Percentiles rank a stretch among this genome's conserved stretches.
Evolutionary conservation across 2,113 vertebrate genomes (phyloP).

Genomic region (Coturnix japonica): DNA sequence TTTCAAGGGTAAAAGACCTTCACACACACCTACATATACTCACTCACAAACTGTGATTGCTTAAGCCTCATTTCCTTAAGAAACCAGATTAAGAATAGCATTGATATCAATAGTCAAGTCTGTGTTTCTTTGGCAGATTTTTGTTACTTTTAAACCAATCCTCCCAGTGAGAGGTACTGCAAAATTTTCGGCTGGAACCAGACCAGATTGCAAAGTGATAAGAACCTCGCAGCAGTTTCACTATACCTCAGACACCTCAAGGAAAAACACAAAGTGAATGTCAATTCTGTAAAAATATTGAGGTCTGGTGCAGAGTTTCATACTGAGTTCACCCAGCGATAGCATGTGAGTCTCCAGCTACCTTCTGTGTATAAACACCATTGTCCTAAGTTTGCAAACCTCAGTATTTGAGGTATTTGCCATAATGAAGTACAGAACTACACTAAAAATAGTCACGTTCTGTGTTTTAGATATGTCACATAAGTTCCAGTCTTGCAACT

Average conservation of each 20-base stretch:
- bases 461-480: constrained; percentile 17
- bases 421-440: constrained; percentile 33
- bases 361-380: constrained; percentile 27
- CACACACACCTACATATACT: constrained; percentile 10
- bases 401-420: constrained; percentile 65
- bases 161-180: constrained; percentile 59
- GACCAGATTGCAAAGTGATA: constrained; percentile 64
- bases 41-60: constrained; percentile 31
- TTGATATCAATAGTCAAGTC: constrained; percentile 66
- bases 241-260: constrained; percentile 70
- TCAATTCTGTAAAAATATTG: constrained; percentile 49
- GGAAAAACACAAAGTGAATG: constrained; percentile 59
- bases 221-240: constrained; percentile 69
- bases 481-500: background rate
- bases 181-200: constrained; percentile 64
- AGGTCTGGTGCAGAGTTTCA: constrained; percentile 47
- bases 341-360: constrained; percentile 28
- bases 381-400: constrained; percentile 24
- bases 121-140: constrained; percentile 68
- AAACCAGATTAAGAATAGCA: constrained; percentile 72
- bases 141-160: constrained; percentile 69
- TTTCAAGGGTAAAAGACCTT: background rate
- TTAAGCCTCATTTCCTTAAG: constrained; percentile 67
- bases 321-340: background rate
- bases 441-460: background rate